Evolutionary conservation across 2,888 invertebrate species (phyloP).

Genomic region (Nomada fucata): DNA sequence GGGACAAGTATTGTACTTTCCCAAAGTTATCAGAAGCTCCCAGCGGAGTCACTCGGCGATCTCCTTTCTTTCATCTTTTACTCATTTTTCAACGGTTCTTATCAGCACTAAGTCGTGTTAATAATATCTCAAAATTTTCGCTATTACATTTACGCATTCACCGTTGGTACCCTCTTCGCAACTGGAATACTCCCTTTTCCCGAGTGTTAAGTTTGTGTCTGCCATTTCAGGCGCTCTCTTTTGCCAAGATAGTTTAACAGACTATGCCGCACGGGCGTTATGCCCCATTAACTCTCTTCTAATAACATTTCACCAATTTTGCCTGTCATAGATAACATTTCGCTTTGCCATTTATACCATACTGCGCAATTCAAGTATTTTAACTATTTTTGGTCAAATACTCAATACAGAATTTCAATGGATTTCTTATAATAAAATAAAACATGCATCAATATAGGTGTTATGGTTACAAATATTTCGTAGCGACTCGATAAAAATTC

Average conservation of each 20-base stretch:
- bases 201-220: not conserved
- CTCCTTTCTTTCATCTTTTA: conserved; percentile 54
- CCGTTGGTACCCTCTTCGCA: conserved; percentile 30
- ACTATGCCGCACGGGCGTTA: not conserved
- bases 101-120: conserved; percentile 49
- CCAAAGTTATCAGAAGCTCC: conserved; percentile 60
- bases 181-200: conserved; percentile 25
- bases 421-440: too few relatives aligned
- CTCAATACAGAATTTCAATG: too few relatives aligned
- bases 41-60: conserved; percentile 53
- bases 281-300: not conserved
- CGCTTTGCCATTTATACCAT: not conserved
- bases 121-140: conserved; percentile 50
- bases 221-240: not conserved
- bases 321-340: not conserved
- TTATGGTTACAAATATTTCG: too few relatives aligned
- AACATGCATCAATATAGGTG: too few relatives aligned
- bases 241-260: conserved; percentile 2
- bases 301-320: not conserved
- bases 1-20: conserved; percentile 63
- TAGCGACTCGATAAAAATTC: not conserved
- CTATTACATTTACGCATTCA: conserved; percentile 49
- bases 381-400: too few relatives aligned
- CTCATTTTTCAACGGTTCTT: conserved; percentile 62
- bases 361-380: too few relatives aligned